These are phyloP conservation scores for Acholoe squamosa DNA, from an alignment of 2,888 invertebrate species.

Conservation along the genomic window DNA sequence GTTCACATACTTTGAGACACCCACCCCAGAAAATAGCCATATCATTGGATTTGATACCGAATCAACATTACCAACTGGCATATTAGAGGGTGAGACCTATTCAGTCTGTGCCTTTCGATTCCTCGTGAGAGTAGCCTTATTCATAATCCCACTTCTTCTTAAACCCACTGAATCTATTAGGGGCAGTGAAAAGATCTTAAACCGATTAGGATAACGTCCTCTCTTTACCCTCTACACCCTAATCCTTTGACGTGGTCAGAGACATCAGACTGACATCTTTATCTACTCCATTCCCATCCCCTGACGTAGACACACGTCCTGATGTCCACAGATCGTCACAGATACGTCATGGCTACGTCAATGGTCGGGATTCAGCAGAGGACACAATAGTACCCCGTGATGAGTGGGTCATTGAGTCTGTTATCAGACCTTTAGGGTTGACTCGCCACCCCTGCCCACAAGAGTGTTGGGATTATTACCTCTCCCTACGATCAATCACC, in stretches of 20 bases:
- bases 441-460: background rate
- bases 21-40: too few relatives aligned
- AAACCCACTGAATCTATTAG: background rate
- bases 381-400: background rate
- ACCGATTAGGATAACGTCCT: background rate
- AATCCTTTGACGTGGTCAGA: too few relatives aligned
- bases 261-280: too few relatives aligned
- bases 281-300: background rate
- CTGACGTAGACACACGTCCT: background rate
- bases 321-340: background rate
- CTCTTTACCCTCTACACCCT: too few relatives aligned
- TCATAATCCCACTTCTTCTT: background rate
- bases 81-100: too few relatives aligned
- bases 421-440: constrained; percentile 1
- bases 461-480: background rate
- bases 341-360: background rate
- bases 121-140: too few relatives aligned
- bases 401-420: background rate
- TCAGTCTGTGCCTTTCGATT: too few relatives aligned
- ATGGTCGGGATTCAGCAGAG: too few relatives aligned
- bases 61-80: too few relatives aligned
- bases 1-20: too few relatives aligned
- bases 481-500: background rate
- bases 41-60: too few relatives aligned
- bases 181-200: background rate